A percentile compares a stretch with the other conserved stretches of the same genome.
Evolutionary conservation across 2,113 vertebrate genomes (phyloP).

Genomic region (Phylloscopus trochilus): DNA sequence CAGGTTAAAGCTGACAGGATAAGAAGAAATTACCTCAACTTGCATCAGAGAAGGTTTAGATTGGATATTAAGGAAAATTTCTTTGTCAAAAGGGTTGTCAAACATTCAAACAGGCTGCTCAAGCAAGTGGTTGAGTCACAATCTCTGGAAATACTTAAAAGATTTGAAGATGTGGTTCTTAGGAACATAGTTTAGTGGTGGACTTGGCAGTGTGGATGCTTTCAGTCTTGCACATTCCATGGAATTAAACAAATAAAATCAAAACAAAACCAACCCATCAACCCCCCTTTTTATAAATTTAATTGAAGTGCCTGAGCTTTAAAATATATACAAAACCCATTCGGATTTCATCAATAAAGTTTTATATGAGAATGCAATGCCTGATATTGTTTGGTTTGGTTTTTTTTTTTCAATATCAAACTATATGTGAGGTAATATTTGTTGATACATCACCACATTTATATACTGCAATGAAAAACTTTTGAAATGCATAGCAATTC

Average conservation of each 20-base stretch:
- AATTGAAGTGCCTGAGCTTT: background rate
- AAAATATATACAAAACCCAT: background rate
- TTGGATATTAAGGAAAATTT: background rate
- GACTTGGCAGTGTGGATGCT: background rate
- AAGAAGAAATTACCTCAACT: background rate
- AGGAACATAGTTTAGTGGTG: background rate
- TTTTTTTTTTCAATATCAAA: background rate
- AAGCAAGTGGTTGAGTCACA: background rate
- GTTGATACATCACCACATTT: background rate
- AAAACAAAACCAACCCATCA: background rate
- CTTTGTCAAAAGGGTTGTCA: background rate
- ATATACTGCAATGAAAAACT: background rate
- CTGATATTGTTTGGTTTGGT: background rate
- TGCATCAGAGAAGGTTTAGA: background rate
- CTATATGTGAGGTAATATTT: background rate
- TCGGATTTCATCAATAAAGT: background rate
- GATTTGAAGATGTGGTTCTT: fast-evolving
- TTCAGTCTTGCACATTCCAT: background rate
- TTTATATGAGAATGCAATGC: background rate
- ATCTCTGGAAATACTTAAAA: background rate
- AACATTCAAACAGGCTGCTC: background rate
- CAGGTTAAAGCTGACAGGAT: background rate
- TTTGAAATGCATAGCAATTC: background rate
- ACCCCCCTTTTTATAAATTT: background rate
- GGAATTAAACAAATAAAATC: background rate